Evolutionary conservation across 2,888 invertebrate species (phyloP).

Genomic region (Spialia ferax): DNA sequence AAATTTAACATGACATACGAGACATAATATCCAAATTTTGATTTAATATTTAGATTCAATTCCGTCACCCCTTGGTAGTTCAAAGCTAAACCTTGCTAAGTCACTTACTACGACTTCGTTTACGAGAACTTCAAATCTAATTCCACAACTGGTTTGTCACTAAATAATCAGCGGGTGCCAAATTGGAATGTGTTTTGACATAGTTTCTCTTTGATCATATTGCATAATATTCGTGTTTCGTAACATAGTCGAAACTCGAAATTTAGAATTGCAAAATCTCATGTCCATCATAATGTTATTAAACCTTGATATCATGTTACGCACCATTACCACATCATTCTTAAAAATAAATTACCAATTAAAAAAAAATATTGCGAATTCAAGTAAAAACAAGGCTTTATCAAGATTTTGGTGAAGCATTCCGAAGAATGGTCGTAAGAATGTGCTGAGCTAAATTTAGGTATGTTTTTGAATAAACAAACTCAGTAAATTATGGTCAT

Average conservation of each 20-base stretch:
- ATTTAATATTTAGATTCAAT: constrained; percentile 5
- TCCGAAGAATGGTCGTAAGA: neutral
- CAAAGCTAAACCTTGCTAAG: constrained; percentile 2
- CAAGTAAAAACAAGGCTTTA: too few relatives aligned
- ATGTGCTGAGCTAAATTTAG: neutral
- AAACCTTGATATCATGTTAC: neutral
- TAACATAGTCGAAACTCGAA: neutral
- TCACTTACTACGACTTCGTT: neutral
- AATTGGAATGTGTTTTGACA: constrained; percentile 9
- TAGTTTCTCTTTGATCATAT: neutral
- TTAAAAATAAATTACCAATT: too few relatives aligned
- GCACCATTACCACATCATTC: too few relatives aligned
- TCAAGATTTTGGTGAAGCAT: too few relatives aligned
- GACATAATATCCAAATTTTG: neutral
- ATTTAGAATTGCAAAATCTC: neutral
- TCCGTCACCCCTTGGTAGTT: neutral
- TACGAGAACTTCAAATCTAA: neutral
- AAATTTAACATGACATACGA: too few relatives aligned
- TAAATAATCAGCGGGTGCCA: constrained; percentile 11
- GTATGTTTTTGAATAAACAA: neutral
- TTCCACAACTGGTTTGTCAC: neutral
- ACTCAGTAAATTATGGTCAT: neutral
- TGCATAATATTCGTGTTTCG: neutral
- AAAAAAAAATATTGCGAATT: too few relatives aligned
- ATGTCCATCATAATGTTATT: neutral